Evolutionary conservation across 1,140 invertebrate species (phyloP), one percentile per base, ranked within the genome.

Genomic region (Diprion similis): DNA sequence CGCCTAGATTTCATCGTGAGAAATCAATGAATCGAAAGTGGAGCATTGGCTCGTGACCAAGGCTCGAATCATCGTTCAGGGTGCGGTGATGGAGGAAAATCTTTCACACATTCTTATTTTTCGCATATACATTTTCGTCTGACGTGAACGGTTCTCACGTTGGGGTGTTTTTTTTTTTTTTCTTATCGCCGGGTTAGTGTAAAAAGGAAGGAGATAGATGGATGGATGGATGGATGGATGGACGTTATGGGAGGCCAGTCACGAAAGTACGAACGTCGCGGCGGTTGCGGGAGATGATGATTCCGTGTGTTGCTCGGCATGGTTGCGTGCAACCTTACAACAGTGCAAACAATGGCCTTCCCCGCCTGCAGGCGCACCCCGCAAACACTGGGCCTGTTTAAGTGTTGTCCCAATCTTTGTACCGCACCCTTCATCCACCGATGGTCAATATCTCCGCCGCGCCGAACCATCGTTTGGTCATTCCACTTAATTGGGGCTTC

Each of bases 401-500:
- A 84, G 76, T 82, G 77, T 82, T 81, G 80, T 81, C 79, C 77
- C 76, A 75, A 82, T 82, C 77, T 75, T 81, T 80, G 78, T 78
- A 76, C 67, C 71, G 73, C 74, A 73, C 77, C 75, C 78, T 77
- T 77, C 73, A 64, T 76, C 75, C 74, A 79, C 66, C 71, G 75
- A 68, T 68, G 73, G 79, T 78, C 80, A 78, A 79, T 81, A 77
- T 73, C 80, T 83, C 79, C 80, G 73, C 78, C 71, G 24, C 24
- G 51, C 51, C 51, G n/a, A 8, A 17, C 51, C 6, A 37, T 1
- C 11, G 78, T 78, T 80, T 77, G 81, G 83, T 84, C 83, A 84
- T 83, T 81, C 75, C 75, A 78, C 76, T 83, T 84, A 83, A 84
- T 84, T 83, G 81, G 78, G 74, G 75, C 75, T 76, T 77, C 79